Evolutionary conservation across 2,888 invertebrate genomes (phyloP).

Genomic region (Synanthedon vespiformis): DNA sequence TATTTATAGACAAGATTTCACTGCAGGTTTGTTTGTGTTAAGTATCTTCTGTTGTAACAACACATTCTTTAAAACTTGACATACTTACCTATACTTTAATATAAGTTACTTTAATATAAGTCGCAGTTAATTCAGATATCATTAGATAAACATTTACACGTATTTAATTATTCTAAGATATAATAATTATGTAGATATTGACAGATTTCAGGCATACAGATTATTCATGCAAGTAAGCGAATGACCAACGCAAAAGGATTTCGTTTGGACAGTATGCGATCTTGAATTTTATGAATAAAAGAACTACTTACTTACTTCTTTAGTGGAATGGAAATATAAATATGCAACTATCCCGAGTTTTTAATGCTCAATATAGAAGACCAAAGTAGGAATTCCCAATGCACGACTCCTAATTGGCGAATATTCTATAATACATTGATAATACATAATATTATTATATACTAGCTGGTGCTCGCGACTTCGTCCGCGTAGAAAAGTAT

Average conservation of each 20-base stretch:
- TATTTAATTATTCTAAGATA: not conserved
- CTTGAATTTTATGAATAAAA: not conserved
- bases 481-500: too few relatives aligned
- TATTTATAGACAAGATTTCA: not conserved
- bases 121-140: not conserved
- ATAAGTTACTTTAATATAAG: not conserved
- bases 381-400: too few relatives aligned
- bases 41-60: too few relatives aligned
- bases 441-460: too few relatives aligned
- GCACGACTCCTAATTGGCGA: too few relatives aligned
- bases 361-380: too few relatives aligned
- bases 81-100: not conserved
- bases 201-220: not conserved
- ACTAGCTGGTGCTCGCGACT: too few relatives aligned
- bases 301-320: too few relatives aligned
- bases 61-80: too few relatives aligned
- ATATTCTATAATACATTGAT: too few relatives aligned
- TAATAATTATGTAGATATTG: not conserved
- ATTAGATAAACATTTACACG: not conserved
- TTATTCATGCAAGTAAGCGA: not conserved
- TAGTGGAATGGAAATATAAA: too few relatives aligned
- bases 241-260: not conserved
- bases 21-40: not conserved
- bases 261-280: not conserved
- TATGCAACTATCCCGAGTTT: too few relatives aligned